Evolutionary conservation across 2,113 vertebrate genomes (phyloP).

Genomic region (Jacana jacana): DNA sequence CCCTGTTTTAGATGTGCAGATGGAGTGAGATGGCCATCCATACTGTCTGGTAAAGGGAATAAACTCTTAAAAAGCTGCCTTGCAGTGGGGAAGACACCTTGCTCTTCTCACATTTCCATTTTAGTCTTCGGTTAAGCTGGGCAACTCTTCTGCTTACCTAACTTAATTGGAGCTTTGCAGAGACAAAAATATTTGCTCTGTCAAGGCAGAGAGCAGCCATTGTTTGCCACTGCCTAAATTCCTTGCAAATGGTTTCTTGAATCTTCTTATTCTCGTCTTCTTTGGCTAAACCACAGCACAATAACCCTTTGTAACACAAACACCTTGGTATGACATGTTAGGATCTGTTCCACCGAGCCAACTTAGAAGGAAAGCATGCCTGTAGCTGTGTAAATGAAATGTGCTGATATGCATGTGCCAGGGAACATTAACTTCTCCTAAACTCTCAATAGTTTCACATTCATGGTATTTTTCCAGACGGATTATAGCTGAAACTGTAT

Average conservation of each 20-base stretch:
- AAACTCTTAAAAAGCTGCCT: background rate
- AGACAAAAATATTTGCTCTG: conserved; percentile 39
- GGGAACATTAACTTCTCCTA: conserved; percentile 28
- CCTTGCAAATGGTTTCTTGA: conserved; percentile 22
- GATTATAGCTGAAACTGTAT: conserved; percentile 49
- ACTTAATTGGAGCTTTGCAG: conserved; percentile 7
- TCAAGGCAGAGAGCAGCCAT: conserved; percentile 1
- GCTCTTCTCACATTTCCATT: background rate
- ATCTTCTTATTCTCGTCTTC: conserved; percentile 5
- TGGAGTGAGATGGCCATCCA: background rate
- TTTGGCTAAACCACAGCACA: conserved; percentile 23
- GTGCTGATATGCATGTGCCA: conserved; percentile 14
- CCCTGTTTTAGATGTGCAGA: background rate
- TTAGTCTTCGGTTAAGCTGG: background rate
- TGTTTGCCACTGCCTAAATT: background rate
- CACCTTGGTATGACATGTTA: conserved; percentile 21
- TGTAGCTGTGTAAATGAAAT: conserved; percentile 40
- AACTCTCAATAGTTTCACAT: conserved; percentile 15
- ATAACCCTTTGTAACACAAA: conserved; percentile 32
- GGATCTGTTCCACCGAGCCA: conserved; percentile 26
- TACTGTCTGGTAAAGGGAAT: background rate
- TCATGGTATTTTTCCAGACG: conserved; percentile 50
- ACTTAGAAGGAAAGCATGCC: conserved; percentile 4
- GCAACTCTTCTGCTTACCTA: background rate
- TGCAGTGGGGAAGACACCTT: background rate